Base-by-base conservation (phyloP, 92 coral and sea anemone species). In the Bergia sp. region DNA sequence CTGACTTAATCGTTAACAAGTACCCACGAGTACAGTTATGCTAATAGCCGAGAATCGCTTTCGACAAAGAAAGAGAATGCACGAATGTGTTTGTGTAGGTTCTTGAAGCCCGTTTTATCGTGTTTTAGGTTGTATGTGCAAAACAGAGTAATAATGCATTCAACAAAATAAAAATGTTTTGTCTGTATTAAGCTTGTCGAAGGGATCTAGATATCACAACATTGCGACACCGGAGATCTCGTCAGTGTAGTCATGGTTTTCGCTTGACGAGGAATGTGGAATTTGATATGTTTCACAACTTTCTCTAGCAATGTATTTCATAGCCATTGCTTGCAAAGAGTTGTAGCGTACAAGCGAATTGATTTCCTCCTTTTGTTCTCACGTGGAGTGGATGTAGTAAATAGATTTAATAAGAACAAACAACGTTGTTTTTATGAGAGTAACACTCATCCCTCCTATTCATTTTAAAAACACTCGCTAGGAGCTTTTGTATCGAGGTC, bases 401-500 rank as follows among this genome's bases (percentile, higher is more conserved):
- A 71, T 29, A 13, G 43, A 84, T 41, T 72, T 79, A 18, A 47
- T 47, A 47, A 79, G 40, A 23, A 69, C 75, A 69, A 84, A 29
- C 53, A 8, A 53, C 1, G 78, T 67, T 84, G 79, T 84, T 84
- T 84, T 71, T 71, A 15, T 44, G 18, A 18, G 18, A 18, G 37
- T 38, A 82, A 82, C 53, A 16, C 38, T 50, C 49, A 37, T 39
- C 45, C 79, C 49, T 39, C 38, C 79, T 21, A 75, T 75, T 75
- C 76, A 82, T 29, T 82, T 82, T 11, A 13, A 64, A 29, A 66
- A 71, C 66, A 84, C 79, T 84, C 74, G 47, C 87, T 0, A 38
- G n/a, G n/a, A 50, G 87, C 87, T 47, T 72, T 67, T 82, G 86
- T 82, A n/a, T 71, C 12, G 86, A 38, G 86, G 12, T 82, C 57